These are phyloP conservation scores for Leptinotarsa defecta DNA, from an alignment of 1,140 invertebrate genomes.

Conservation along the genomic window DNA sequence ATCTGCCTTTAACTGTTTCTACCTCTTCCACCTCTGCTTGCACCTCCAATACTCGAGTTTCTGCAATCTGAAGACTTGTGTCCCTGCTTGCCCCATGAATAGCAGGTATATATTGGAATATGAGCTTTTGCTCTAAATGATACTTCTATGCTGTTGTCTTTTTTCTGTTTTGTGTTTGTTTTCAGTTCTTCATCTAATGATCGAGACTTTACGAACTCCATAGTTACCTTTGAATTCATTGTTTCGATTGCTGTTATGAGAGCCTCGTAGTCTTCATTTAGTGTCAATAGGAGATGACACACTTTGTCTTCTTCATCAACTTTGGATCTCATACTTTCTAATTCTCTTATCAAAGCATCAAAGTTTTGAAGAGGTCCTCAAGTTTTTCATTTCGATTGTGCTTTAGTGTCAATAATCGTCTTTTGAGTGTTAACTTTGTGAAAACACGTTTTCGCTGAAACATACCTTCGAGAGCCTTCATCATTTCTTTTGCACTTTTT, in stretches of 20 bases:
- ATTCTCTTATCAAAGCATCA: too few species aligned
- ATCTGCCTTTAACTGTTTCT: background rate
- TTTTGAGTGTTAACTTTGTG: too few species aligned
- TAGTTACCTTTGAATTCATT: conserved; percentile 50
- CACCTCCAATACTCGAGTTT: background rate
- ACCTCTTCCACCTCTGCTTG: conserved; percentile 17
- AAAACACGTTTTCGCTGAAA: too few species aligned
- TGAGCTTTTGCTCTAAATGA: background rate
- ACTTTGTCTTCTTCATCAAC: too few species aligned
- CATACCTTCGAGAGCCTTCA: background rate
- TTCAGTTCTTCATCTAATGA: conserved; percentile 16
- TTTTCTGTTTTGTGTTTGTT: background rate
- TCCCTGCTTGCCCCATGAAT: conserved; percentile 15
- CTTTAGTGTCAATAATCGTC: too few species aligned
- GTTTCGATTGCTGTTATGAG: conserved; percentile 56
- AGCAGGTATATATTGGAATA: conserved; percentile 6
- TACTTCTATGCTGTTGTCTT: background rate
- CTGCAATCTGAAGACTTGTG: conserved; percentile 18
- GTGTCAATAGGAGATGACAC: too few species aligned
- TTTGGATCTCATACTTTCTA: too few species aligned
- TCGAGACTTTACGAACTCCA: conserved; percentile 55
- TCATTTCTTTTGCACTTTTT: background rate
- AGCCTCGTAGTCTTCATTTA: conserved; percentile 47
- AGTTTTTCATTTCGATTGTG: too few species aligned
- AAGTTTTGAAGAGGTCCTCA: too few species aligned